phyloP scores from a whole-genome alignment of 2,113 vertebrate species.

The Rissa tridactyla region DNA sequence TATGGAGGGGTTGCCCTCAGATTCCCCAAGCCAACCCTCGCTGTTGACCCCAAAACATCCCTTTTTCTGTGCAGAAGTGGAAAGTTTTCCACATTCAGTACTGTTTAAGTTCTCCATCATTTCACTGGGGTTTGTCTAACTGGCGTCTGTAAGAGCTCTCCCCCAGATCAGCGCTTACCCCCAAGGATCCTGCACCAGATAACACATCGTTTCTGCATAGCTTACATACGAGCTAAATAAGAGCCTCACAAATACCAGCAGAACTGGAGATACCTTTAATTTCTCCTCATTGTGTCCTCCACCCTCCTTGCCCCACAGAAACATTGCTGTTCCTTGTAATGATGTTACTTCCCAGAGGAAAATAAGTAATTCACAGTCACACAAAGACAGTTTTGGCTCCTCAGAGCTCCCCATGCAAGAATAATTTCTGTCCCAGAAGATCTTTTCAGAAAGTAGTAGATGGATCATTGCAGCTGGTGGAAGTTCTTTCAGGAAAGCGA shows the following conservation, averaged over 20 bases:
- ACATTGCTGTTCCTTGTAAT: neutral
- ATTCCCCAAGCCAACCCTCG: neutral
- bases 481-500: neutral
- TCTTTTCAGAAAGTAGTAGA: neutral
- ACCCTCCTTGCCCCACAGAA: neutral
- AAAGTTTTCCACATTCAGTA: neutral
- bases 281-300: neutral
- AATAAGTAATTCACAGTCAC: neutral
- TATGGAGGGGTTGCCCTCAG: neutral
- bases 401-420: neutral
- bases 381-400: neutral
- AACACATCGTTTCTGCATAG: neutral
- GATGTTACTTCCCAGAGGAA: neutral
- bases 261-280: neutral
- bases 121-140: neutral
- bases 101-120: neutral
- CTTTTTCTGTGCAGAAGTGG: neutral
- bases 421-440: neutral
- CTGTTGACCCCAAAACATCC: neutral
- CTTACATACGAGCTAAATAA: neutral
- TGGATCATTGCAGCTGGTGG: neutral
- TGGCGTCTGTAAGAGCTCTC: neutral
- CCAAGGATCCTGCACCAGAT: neutral
- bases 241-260: neutral
- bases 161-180: neutral